These are phyloP conservation scores for Chloroclystis v-ata DNA, from an alignment of 2,888 invertebrate genomes.

Conservation along the genomic window DNA sequence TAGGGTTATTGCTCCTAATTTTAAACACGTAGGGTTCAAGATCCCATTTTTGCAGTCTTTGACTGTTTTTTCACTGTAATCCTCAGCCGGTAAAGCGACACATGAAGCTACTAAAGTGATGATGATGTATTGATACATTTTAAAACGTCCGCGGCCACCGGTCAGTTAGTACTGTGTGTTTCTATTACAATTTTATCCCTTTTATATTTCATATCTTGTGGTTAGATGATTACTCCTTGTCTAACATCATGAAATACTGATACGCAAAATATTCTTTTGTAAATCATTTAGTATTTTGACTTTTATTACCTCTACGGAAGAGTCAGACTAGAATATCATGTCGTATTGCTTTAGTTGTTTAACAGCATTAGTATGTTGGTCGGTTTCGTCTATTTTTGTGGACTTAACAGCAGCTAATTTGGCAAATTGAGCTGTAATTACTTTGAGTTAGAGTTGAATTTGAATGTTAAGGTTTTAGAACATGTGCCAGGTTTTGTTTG, in stretches of 20 bases:
- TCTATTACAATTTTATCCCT: slow-evolving; percentile 42
- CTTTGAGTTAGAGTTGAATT: slow-evolving; percentile 19
- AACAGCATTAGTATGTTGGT: slow-evolving; percentile 30
- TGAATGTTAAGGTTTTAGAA: slow-evolving; percentile 13
- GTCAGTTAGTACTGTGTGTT: slow-evolving; percentile 40
- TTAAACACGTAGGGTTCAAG: slow-evolving; percentile 64
- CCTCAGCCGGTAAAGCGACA: slow-evolving; percentile 42
- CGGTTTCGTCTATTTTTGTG: slow-evolving; percentile 40
- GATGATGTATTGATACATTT: slow-evolving; percentile 44
- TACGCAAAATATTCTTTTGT: slow-evolving; percentile 1
- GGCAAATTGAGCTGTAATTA: slow-evolving; percentile 4
- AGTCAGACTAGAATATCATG: slow-evolving; percentile 25
- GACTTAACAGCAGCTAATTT: slow-evolving; percentile 40
- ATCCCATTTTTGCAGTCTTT: slow-evolving; percentile 65
- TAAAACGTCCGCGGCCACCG: slow-evolving; percentile 41
- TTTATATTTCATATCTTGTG: slow-evolving; percentile 60
- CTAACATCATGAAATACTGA: slow-evolving; percentile 1
- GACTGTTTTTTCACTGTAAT: slow-evolving; percentile 36
- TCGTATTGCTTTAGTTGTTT: slow-evolving; percentile 12
- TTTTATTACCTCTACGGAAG: slow-evolving; percentile 21
- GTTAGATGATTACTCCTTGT: slow-evolving; percentile 54
- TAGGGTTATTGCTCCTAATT: slow-evolving; percentile 65
- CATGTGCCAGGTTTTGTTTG: slow-evolving; percentile 15
- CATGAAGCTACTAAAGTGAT: slow-evolving; percentile 30
- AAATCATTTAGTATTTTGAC: not conserved